Base-by-base conservation (phyloP, 64 coral and sea anemone genomes). In the Stichodactyla helianthus region DNA sequence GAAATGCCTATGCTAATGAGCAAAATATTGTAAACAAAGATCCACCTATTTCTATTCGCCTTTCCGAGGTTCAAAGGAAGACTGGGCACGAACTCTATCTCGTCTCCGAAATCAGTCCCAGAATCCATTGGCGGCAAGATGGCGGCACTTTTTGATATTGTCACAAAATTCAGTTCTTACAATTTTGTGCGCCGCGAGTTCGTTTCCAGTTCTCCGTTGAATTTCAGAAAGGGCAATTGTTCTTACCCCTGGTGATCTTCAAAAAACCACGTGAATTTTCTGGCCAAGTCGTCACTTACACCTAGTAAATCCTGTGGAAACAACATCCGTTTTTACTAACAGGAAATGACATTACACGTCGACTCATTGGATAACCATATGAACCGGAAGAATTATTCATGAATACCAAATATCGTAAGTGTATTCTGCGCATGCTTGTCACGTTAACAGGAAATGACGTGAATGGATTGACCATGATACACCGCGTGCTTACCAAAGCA, bases 251-350 rank as follows among this genome's bases (percentile, higher is more conserved):
- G 4, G 68, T 84, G 93, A 16, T 82, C 82, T 77, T 94, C 85
- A 65, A 94, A 79, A 68, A 94, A 91, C 93, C 93, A 94, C 0
- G 85, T 79, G 50, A 94, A 94, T 44, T 83, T 83, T 50, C 17
- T 87, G 11, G 93, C 93, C 22, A 77, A 71, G 22, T 79, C 78
- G 9, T 94, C 93, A 55, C 71, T 56, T 70, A 94, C 87, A 16
- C 93, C 93, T 19, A 94, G 79, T 9, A 94, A 80, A 85, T 94
- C 93, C 93, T 94, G 50, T 5, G 52, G 31, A 82, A 63, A 81
- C 20, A 7, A 23, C 3, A 7, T 70, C 7, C 22, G 7, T 70
- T 70, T 22, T 70, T 50, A 51, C 53, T 25, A 17, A 59, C 64
- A 52, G 15, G 83, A 58, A 85, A 20, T 6, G 17, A 85, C 11